Conservation (phyloP, 2,888 invertebrate genomes). For the Acrocyrtus sp. region DNA sequence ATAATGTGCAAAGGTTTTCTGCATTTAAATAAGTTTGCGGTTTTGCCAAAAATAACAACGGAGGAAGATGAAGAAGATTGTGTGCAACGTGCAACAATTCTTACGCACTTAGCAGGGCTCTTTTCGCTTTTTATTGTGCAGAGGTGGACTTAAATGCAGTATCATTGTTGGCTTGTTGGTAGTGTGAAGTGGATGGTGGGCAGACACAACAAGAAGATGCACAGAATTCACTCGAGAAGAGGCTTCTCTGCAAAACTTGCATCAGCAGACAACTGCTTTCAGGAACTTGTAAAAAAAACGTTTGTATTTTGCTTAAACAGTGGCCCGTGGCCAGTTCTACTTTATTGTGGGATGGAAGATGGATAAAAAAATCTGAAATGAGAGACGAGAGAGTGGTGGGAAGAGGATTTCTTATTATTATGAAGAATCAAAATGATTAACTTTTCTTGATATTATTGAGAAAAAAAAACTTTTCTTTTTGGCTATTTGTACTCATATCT, state of each 20-base stretch:
- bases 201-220: background rate
- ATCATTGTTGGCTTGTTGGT: too few species aligned
- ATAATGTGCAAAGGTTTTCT: too few species aligned
- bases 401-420: too few species aligned
- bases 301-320: background rate
- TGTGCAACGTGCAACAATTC: background rate
- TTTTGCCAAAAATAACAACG: slow-evolving; percentile 32
- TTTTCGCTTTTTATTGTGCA: background rate
- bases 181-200: too few species aligned
- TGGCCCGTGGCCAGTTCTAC: slow-evolving; percentile 30
- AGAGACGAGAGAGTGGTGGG: too few species aligned
- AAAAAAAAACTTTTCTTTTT: too few species aligned
- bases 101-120: background rate
- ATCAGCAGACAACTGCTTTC: background rate
- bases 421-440: too few species aligned
- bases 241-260: too few species aligned
- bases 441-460: too few species aligned
- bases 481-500: background rate
- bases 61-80: too few species aligned
- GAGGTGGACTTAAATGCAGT: background rate
- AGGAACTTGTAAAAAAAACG: background rate
- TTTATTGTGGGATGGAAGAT: slow-evolving; percentile 3
- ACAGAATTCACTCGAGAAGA: background rate
- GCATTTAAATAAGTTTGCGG: slow-evolving; percentile 28
- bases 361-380: too few species aligned